Evolutionary conservation across 2,113 vertebrate species (phyloP).

Genomic region (Rhombomys opimus): DNA sequence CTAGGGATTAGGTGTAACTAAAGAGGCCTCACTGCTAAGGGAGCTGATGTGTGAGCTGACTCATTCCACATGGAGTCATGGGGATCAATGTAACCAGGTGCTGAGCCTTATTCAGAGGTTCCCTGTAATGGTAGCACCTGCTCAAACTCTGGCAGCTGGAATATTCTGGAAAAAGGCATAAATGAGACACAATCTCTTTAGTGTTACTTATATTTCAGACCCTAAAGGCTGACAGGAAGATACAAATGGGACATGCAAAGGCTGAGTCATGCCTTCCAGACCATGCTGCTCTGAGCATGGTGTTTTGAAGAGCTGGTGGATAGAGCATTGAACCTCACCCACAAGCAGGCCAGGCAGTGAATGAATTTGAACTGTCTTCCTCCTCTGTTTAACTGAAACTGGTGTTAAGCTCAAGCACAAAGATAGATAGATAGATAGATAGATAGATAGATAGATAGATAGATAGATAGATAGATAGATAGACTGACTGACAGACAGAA

Average conservation of each 20-base stretch:
- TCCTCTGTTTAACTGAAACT: not conserved
- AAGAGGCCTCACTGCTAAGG: not conserved
- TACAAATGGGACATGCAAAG: not conserved
- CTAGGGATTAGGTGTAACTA: not conserved
- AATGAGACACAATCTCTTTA: not conserved
- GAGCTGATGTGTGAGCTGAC: not conserved
- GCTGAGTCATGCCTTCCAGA: not conserved
- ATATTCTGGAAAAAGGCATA: not conserved
- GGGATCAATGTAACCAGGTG: not conserved
- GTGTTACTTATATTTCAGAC: too few species aligned
- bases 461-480: too few species aligned
- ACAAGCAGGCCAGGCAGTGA: not conserved
- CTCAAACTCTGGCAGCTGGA: not conserved
- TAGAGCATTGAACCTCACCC: not conserved
- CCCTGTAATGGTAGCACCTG: not conserved
- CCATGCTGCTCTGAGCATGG: not conserved
- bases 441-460: too few species aligned
- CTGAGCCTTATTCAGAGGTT: rapidly evolving
- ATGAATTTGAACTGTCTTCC: not conserved
- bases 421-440: too few species aligned
- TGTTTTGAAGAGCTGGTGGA: not conserved
- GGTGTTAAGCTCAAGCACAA: not conserved
- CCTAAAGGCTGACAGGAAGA: not conserved
- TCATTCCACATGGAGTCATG: not conserved
- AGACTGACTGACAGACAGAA: too few species aligned